A percentile compares a stretch with the other conserved stretches of the same genome.
phyloP scores from a whole-genome alignment of 1,140 invertebrate species.

The Vanessa atalanta region DNA sequence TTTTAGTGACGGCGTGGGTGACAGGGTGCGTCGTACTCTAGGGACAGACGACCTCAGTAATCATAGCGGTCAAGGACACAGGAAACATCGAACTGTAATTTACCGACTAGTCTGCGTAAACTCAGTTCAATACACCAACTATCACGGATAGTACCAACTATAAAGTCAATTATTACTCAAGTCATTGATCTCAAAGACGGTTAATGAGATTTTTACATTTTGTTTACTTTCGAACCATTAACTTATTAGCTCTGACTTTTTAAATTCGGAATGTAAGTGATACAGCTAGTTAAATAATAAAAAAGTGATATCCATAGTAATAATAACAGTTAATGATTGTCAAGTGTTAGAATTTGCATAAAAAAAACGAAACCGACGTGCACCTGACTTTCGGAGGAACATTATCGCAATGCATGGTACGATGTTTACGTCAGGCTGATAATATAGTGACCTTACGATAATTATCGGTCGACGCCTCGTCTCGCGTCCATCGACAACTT shows the following conservation, averaged over 20 bases:
- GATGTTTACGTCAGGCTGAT: constrained; percentile 67
- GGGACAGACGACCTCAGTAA: constrained; percentile 56
- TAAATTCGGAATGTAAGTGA: no score
- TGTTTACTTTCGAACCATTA: no score
- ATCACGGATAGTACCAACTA: constrained; percentile 33
- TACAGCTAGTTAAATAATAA: no score
- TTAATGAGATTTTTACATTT: constrained; percentile 12
- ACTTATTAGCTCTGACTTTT: no score
- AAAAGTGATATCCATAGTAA: neutral
- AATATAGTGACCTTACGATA: constrained; percentile 76
- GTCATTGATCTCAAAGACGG: constrained; percentile 32
- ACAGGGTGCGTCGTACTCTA: constrained; percentile 65
- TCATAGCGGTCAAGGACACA: constrained; percentile 67
- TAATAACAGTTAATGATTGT: neutral
- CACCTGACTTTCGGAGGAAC: constrained; percentile 50
- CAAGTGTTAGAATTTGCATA: neutral
- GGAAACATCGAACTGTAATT: constrained; percentile 41
- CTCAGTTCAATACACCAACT: constrained; percentile 38
- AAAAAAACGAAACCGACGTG: constrained; percentile 6
- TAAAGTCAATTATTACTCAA: constrained; percentile 26
- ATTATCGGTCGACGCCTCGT: constrained; percentile 76
- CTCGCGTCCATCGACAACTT: constrained; percentile 61
- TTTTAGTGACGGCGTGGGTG: constrained; percentile 64
- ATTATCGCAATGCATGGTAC: constrained; percentile 56
- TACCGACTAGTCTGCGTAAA: constrained; percentile 29